Evolutionary conservation across 2,797 vertebrate genomes (phyloP).

Genomic region (Mico argentatus): DNA sequence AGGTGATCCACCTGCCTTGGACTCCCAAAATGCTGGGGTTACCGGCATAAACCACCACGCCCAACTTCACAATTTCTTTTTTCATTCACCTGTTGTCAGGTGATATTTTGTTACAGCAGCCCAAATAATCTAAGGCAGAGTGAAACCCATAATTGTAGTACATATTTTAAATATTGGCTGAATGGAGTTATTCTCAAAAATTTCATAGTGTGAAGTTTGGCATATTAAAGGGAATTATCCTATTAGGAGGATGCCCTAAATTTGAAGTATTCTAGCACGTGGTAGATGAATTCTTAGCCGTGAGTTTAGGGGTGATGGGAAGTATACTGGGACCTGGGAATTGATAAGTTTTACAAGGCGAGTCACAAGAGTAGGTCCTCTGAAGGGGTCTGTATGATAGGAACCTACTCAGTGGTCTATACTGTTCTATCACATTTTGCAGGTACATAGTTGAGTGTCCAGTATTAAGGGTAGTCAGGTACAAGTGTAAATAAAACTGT

Average conservation of each 20-base stretch:
- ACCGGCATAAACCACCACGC: rapidly evolving
- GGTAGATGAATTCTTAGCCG: not conserved
- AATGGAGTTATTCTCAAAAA: not conserved
- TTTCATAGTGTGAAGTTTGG: not conserved
- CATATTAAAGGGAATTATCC: not conserved
- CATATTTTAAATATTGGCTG: conserved; percentile 7
- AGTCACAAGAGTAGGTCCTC: not conserved
- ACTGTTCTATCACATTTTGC: not conserved
- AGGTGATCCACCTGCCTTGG: not conserved
- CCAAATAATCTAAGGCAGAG: not conserved
- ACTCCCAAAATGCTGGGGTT: not conserved
- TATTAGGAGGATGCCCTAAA: not conserved
- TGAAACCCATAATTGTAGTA: not conserved
- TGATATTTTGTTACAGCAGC: not conserved
- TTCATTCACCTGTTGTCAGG: not conserved
- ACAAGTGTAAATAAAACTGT: not conserved
- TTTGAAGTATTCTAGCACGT: not conserved
- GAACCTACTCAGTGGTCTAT: not conserved
- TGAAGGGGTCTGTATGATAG: not conserved
- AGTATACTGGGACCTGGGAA: not conserved
- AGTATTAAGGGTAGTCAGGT: not conserved
- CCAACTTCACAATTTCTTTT: not conserved
- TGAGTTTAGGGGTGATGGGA: not conserved
- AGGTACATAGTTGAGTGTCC: not conserved
- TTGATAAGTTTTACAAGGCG: not conserved